Evolutionary conservation across 2,113 vertebrate genomes (phyloP), one percentile per base, ranked within the genome.

Genomic region (Pangasianodon gigas): DNA sequence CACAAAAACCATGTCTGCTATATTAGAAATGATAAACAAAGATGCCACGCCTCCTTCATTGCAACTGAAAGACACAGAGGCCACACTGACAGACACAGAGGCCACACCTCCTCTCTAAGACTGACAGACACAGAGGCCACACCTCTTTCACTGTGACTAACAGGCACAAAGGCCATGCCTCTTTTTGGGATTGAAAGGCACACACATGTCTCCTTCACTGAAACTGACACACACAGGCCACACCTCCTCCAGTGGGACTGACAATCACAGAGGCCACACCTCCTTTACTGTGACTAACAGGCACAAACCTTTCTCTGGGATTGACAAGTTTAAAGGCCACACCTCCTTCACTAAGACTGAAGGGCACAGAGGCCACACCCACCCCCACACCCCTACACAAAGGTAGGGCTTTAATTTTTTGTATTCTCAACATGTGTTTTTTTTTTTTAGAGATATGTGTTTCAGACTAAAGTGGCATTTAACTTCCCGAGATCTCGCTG

Each of bases 401-500:
- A 37, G 1, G 2, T 79, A 48, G 21, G 9, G 3, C 1, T 3
- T 48, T 48, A 13, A 13, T 46, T 82, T 2, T n/a, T 81, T 13
- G 2, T 0, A 51, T 26, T 51, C 13, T 60, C 1, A 6, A 26
- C 1, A 0, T 60, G 9, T 21, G 51, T 37, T 41, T 6, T 37
- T 37, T 32, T 4, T 69, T 32, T 32, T 32, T 37, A 41, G 18
- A 44, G 6, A 29, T 29, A 32, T 60, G 81, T 58, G 19, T 58
- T 82, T 32, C 14, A 82, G n/a, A 56, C n/a, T 32, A 82, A 54
- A n/a, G 18, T 41, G 81, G 3, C 32, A 41, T 60, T 83, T 60
- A 84, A 58, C 54, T 26, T 84, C 54, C 82, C 52, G 21, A 79
- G 79, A 86, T 91, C 79, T 67, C 58, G n/a, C 48, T 0, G 14